These are phyloP conservation scores for Morone saxatilis DNA, from an alignment of 2,113 vertebrate genomes.

Conservation along the genomic window DNA sequence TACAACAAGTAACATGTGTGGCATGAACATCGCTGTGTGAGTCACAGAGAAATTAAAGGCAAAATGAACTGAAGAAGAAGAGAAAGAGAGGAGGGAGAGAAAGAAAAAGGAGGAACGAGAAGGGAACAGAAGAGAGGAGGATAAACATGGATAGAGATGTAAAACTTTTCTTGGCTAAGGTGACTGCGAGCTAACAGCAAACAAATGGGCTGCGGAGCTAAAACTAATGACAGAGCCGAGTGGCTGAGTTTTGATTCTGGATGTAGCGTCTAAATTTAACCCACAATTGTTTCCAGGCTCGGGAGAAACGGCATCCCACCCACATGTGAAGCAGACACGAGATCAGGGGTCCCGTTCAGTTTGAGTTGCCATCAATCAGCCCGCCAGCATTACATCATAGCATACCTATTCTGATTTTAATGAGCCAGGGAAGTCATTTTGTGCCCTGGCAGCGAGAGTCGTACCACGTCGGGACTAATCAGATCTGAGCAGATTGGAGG, in stretches of 20 bases:
- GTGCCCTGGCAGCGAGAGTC: slow-evolving; percentile 52
- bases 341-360: slow-evolving; percentile 58
- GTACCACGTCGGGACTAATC: slow-evolving; percentile 58
- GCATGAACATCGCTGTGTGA: slow-evolving; percentile 9
- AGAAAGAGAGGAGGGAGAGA: not conserved
- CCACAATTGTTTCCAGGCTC: slow-evolving; percentile 77
- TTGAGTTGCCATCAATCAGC: slow-evolving; percentile 71
- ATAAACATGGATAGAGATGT: slow-evolving; percentile 69
- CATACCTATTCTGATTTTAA: slow-evolving; percentile 71
- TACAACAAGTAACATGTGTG: slow-evolving; percentile 40
- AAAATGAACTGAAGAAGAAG: slow-evolving; percentile 22
- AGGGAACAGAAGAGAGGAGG: slow-evolving; percentile 22
- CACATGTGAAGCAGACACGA: slow-evolving; percentile 64
- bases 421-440: slow-evolving; percentile 56
- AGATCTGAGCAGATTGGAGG: slow-evolving; percentile 52
- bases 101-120: not conserved
- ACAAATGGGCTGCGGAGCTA: slow-evolving; percentile 52
- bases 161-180: slow-evolving; percentile 68
- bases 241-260: slow-evolving; percentile 57
- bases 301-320: slow-evolving; percentile 59
- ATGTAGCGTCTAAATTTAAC: slow-evolving; percentile 69
- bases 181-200: slow-evolving; percentile 56
- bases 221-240: slow-evolving; percentile 67
- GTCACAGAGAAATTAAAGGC: slow-evolving; percentile 24
- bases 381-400: slow-evolving; percentile 72